A percentile compares a stretch with the other conserved stretches of the same genome.
phyloP scores from a whole-genome alignment of 2,113 vertebrate species.

The Platichthys flesus region DNA sequence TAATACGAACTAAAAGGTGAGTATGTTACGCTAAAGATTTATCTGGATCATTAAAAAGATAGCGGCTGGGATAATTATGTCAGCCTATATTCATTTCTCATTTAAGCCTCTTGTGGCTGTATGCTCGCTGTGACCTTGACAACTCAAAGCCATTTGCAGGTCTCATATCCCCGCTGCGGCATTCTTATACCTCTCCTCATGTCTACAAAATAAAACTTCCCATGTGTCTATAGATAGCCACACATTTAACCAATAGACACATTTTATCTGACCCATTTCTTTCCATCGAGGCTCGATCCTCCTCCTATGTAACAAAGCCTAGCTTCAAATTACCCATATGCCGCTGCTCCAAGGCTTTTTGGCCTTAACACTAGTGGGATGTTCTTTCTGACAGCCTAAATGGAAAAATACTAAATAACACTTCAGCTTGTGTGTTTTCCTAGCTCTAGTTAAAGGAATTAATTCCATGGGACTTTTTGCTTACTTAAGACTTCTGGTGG shows the following conservation, averaged over 20 bases:
- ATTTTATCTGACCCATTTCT: conserved; percentile 61
- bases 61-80: background rate
- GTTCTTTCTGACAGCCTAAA: conserved; percentile 52
- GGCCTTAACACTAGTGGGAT: conserved; percentile 58
- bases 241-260: conserved; percentile 51
- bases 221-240: conserved; percentile 17
- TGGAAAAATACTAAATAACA: conserved; percentile 60
- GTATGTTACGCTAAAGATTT: background rate
- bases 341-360: conserved; percentile 44
- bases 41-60: background rate
- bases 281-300: conserved; percentile 57
- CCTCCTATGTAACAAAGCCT: conserved; percentile 56
- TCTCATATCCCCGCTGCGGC: background rate
- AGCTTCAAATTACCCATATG: conserved; percentile 69
- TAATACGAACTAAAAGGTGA: background rate
- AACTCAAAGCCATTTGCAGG: conserved; percentile 24
- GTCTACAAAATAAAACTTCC: conserved; percentile 24
- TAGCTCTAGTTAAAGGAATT: conserved; percentile 31
- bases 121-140: conserved; percentile 46
- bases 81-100: conserved; percentile 32
- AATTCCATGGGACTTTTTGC: conserved; percentile 41
- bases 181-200: background rate
- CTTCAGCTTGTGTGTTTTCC: conserved; percentile 39
- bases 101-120: conserved; percentile 1
- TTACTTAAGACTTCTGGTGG: conserved; percentile 41